Base-by-base conservation (phyloP, 2,113 vertebrate genomes). In the Chiloscyllium plagiosum region DNA sequence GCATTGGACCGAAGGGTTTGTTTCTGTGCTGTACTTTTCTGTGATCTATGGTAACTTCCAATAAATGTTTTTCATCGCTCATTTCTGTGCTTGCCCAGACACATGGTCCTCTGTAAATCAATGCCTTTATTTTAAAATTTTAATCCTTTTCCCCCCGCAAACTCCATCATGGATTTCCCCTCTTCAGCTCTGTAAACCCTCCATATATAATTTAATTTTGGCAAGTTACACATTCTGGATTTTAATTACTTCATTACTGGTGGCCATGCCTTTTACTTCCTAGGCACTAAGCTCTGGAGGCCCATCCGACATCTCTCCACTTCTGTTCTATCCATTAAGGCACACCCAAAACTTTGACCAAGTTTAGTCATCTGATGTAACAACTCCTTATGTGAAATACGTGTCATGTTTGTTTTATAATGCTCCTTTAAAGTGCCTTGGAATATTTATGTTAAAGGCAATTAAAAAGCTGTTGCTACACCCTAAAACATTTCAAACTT, bases 401-500 rank as follows among this genome's bases (percentile, higher is more conserved):
- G 0, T n/a, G 29, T 13, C 24, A 72, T 26, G 33, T 33, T 76
- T 76, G 12, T 76, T 76, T 76, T 8, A 72, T 76, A 76, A 13
- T 76, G 10, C 8, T 33, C 72, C 72, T 33, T 8, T 76, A 76
- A 76, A 76, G 72, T 76, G 29, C 29, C 72, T n/a, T 76, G 72
- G 24, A 26, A 26, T 76, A 8, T 76, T 76, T 76, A 76, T 10
- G 33, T 76, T 76, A 76, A 72, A 33, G 29, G 72, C 72, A 76
- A 8, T 29, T 2, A 13, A 33, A 29, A 33, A 33, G 72, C 33
- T 76, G 72, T 76, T n/a, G 26, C 13, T 68, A 93, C 19, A 20
- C 37, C 33, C 20, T 19, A 93, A 37, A 93, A 68, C n/a, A 66
- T n/a, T 93, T 93, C n/a, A 93, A 93, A 93, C 56, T 37, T 93